Base-by-base conservation (phyloP, 2,113 vertebrate genomes). In the Myiopsitta monachus region DNA sequence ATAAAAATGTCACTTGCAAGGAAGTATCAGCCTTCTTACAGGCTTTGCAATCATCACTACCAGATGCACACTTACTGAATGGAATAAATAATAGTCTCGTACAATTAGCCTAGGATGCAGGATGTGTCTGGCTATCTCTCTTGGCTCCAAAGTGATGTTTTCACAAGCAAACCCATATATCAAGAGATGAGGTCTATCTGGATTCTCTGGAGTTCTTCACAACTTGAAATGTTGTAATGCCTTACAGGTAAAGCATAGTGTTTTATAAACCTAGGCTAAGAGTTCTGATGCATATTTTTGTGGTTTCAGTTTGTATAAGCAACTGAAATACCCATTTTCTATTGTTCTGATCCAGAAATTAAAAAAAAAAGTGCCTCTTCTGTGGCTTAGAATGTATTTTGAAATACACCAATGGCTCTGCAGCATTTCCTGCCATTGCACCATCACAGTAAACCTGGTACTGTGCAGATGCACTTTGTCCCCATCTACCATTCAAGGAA, bases 1-100 rank as follows among this genome's bases (percentile, higher is more conserved):
- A 95, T 97, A 97, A 97, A 97, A 97, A 95, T 92, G 94, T 96
- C 96, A 97, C 87, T 94, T 95, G 83, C 94, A 95, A 81, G 94
- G 94, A 96, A 96, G 91, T 83, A 96, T 89, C 95, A 96, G 91
- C 93, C 95, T 95, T 93, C 97, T 95, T 95, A 96, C 27, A 92
- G 85, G 91, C 93, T 93, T 88, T 91, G 94, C 92, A 97, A 89
- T 97, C 96, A 96, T 94, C 85, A 90, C 77, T 92, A 94, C 90
- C 83, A 93, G 94, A 96, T 95, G 91, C 92, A 91, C 94, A 88
- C 72, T 92, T 94, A 96, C 88, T 80, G 94, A 85, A 92, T 63
- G 78, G 95, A 96, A 96, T 96, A 96, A 96, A 92, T 97, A 96
- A 94, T 66, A 85, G 86, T 76, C 76, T 87, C 0, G 4, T 93